Evolutionary conservation across 30 jellyfish, hydroid and myxozoan genomes (phyloP).

Genomic region (Aurelia aurita complex sp. Pacific): DNA sequence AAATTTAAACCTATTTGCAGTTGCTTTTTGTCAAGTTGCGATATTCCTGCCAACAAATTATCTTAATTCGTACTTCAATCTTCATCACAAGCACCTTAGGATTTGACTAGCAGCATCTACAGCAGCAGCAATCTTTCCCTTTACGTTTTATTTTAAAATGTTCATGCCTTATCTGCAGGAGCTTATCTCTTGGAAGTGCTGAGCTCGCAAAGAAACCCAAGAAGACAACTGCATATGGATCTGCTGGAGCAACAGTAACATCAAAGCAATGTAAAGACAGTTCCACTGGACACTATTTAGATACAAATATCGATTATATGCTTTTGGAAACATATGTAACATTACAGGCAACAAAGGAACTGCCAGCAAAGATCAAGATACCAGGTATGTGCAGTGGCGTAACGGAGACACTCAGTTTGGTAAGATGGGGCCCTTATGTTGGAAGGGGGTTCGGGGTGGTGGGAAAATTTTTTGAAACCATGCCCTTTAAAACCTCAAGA

Average conservation of each 20-base stretch:
- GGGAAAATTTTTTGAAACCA: too few relatives aligned
- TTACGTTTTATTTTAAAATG: not conserved
- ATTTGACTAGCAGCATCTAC: too few relatives aligned
- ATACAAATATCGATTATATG: constrained; percentile 50
- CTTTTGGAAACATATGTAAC: constrained; percentile 6
- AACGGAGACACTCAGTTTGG: too few relatives aligned
- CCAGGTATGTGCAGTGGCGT: constrained; percentile 11
- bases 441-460: too few relatives aligned
- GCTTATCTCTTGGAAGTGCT: constrained; percentile 4
- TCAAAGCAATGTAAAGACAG: constrained; percentile 66
- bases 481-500: too few relatives aligned
- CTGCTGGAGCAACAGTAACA: constrained; percentile 45
- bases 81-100: too few relatives aligned
- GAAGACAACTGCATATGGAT: constrained; percentile 7
- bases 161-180: not conserved
- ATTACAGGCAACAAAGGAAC: constrained; percentile 4
- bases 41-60: too few relatives aligned
- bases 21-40: too few relatives aligned
- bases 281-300: constrained; percentile 48
- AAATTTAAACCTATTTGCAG: too few relatives aligned
- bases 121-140: too few relatives aligned
- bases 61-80: too few relatives aligned
- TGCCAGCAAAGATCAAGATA: constrained; percentile 3
- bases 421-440: too few relatives aligned
- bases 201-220: constrained; percentile 8